A percentile compares a stretch with the other conserved stretches of the same genome.
Evolutionary conservation across 2,888 invertebrate species (phyloP).

Genomic region (Cordilura impudica): DNA sequence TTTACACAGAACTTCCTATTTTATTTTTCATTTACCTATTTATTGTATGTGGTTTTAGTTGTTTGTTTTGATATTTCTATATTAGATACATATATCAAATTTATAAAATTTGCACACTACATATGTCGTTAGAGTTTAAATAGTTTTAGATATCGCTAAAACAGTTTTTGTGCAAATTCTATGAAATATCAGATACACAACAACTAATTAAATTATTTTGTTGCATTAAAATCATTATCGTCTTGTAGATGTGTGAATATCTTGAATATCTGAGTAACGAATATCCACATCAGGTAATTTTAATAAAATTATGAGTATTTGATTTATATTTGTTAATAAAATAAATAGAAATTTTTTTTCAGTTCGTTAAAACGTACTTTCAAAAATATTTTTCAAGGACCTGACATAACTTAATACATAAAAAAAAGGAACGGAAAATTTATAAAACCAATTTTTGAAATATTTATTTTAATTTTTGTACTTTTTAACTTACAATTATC

Average conservation of each 20-base stretch:
- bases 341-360: too few relatives aligned
- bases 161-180: slow-evolving; percentile 21
- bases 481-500: too few relatives aligned
- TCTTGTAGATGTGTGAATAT: neutral
- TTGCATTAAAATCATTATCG: neutral
- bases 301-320: too few relatives aligned
- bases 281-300: too few relatives aligned
- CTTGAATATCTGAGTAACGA: neutral
- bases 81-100: slow-evolving; percentile 18
- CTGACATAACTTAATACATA: too few relatives aligned
- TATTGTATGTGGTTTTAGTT: slow-evolving; percentile 42
- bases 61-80: slow-evolving; percentile 16
- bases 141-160: slow-evolving; percentile 32
- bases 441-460: too few relatives aligned
- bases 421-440: too few relatives aligned
- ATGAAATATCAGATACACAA: neutral
- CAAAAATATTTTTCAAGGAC: too few relatives aligned
- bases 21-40: slow-evolving; percentile 68
- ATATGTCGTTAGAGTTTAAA: slow-evolving; percentile 67
- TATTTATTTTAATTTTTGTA: too few relatives aligned
- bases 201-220: too few relatives aligned
- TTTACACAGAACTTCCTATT: slow-evolving; percentile 73
- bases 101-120: slow-evolving; percentile 16
- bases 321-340: too few relatives aligned
- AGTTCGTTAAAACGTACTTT: too few relatives aligned